Evolutionary conservation across 2,113 vertebrate genomes (phyloP).

Genomic region (Hypocryptadius cinnamomeus): DNA sequence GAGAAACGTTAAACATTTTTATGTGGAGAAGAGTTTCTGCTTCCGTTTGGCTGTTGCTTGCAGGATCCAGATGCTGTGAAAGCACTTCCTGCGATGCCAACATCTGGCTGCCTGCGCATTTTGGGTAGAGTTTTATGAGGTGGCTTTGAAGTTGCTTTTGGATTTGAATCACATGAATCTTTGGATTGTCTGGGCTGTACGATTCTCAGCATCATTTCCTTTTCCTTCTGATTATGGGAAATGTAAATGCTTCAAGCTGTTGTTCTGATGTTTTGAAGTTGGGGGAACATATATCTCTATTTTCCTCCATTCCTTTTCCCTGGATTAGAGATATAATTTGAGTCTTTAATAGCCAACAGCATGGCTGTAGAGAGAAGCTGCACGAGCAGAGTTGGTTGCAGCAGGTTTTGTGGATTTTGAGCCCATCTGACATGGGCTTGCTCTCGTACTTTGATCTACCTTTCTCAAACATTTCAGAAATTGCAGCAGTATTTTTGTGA

Average conservation of each 20-base stretch:
- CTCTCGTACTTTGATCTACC: not conserved
- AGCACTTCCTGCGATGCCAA: not conserved
- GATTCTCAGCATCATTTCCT: slow-evolving; percentile 18
- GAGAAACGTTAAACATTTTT: not conserved
- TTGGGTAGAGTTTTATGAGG: slow-evolving; percentile 19
- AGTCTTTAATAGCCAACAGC: not conserved
- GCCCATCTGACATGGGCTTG: not conserved
- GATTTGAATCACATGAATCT: not conserved
- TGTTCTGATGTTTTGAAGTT: not conserved
- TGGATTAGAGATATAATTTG: not conserved
- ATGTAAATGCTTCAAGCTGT: slow-evolving; percentile 46
- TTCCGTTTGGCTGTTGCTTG: not conserved
- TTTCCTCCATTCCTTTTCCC: not conserved
- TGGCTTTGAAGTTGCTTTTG: slow-evolving; percentile 45
- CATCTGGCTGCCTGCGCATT: slow-evolving; percentile 31
- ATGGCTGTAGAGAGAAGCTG: not conserved
- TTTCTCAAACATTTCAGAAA: not conserved
- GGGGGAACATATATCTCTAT: not conserved
- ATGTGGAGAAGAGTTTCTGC: not conserved
- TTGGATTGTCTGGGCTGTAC: not conserved
- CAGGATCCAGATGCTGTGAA: slow-evolving; percentile 19
- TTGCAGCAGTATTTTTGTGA: not conserved
- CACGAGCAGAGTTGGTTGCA: not conserved
- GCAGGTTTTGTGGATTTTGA: not conserved
- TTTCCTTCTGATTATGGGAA: slow-evolving; percentile 1